Conservation (phyloP, 2,113 vertebrate species). For the Tychaedon coryphoeus region DNA sequence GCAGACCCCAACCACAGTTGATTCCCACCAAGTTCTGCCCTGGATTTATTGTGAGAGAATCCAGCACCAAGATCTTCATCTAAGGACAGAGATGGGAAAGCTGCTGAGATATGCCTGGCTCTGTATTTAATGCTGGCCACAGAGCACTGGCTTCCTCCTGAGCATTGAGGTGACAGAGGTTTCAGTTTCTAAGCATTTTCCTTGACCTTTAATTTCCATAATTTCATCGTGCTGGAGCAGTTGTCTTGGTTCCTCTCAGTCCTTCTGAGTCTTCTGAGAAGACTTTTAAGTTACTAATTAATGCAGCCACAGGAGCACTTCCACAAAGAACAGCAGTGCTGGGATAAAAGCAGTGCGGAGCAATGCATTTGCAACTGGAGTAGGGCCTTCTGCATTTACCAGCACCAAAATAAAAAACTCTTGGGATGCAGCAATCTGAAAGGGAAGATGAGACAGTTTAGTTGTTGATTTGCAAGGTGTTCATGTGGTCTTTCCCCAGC, state of each 20-base stretch:
- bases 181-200: not conserved
- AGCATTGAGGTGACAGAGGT: not conserved
- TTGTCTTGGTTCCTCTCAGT: not conserved
- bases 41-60: not conserved
- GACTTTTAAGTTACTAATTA: not conserved
- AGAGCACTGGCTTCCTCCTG: not conserved
- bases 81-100: not conserved
- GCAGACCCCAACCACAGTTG: not conserved
- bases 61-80: not conserved
- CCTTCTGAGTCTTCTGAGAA: not conserved
- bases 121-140: not conserved
- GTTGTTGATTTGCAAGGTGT: not conserved
- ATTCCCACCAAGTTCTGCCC: not conserved
- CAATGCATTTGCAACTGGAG: not conserved
- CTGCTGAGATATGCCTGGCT: not conserved
- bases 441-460: not conserved
- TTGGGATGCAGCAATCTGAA: not conserved
- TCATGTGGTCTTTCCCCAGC: not conserved
- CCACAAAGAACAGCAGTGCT: not conserved
- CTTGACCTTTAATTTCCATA: not conserved
- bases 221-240: accelerated
- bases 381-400: not conserved
- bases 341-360: not conserved
- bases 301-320: not conserved
- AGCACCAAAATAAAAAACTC: not conserved